Base-by-base conservation (phyloP, 2,797 vertebrate genomes). In the Melanotaenia maccullochi region DNA sequence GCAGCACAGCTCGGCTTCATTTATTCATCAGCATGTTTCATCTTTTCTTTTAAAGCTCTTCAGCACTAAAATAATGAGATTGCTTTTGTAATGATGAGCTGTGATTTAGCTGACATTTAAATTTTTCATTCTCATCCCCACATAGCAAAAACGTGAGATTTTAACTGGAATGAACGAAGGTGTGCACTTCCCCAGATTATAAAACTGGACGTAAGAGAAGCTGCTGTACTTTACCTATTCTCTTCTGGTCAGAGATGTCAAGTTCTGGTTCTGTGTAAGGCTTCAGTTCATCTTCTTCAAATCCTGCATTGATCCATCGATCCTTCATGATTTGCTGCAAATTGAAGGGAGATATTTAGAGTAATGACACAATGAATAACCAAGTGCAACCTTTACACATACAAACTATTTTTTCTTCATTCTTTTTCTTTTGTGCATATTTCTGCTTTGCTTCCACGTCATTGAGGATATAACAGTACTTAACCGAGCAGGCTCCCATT, bases 251-350 rank as follows among this genome's bases (percentile, higher is more conserved):
- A 9, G 96, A 94, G 91, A 99, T 99, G 94, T 99, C 97, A 81
- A 97, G 85, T 82, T 98, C 98, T 62, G 97, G 97, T 85, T 99
- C 97, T 30, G 95, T 90, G 74, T 98, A 99, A 55, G 98, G 97
- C 90, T 97, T 99, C n/a, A 99, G 96, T 71, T 99, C 97, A 20
- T 99, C 97, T 32, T 99, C 97, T 32, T 99, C 98, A 16, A 96
- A 96, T 36, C 97, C 97, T 32, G 96, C 95, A 24, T 99, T 99
- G 93, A 99, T 99, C 98, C 98, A 99, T 68, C 97, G 96, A 90
- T 99, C 98, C 94, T 97, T 99, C 98, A 99, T 99, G 73, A 98
- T 99, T 99, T 99, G 98, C 98, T 99, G 82, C 60, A 73, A 71
- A 63, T 64, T 8, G 74, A 38, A 70, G 20, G 30, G 1, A 36